Conservation (phyloP, 2,888 invertebrate species). For the Linyphia triangularis region DNA sequence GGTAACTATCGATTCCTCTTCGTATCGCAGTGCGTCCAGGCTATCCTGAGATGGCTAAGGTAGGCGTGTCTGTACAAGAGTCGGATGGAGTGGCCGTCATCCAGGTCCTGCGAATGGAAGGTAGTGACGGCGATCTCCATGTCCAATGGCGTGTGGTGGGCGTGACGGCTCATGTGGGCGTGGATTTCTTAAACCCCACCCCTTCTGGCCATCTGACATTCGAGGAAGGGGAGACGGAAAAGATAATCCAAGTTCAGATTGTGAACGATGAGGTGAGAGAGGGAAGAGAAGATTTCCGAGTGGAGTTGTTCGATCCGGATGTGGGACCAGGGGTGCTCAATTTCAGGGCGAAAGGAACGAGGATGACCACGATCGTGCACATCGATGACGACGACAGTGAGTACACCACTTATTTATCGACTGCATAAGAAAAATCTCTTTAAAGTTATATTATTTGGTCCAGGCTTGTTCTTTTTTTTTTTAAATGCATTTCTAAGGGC, state of each 20-base stretch:
- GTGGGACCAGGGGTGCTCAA: constrained; percentile 78
- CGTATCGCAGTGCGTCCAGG: constrained; percentile 46
- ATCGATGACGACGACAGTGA: constrained; percentile 83
- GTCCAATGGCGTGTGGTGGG: constrained; percentile 81
- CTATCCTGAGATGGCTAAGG: not conserved
- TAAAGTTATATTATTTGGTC: no score
- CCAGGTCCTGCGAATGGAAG: constrained; percentile 9
- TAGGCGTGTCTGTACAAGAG: not conserved
- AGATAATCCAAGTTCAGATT: constrained; percentile 78
- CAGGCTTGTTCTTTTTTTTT: no score
- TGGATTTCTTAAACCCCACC: constrained; percentile 81
- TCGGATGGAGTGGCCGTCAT: not conserved
- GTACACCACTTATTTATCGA: not conserved
- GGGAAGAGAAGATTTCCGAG: constrained; percentile 82
- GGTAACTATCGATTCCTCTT: not conserved
- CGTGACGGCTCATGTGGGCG: constrained; percentile 82
- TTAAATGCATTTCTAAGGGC: no score
- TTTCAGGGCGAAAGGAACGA: constrained; percentile 80
- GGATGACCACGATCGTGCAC: constrained; percentile 82
- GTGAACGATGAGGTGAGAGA: constrained; percentile 82
- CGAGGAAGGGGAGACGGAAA: constrained; percentile 81
- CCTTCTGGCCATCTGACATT: constrained; percentile 81
- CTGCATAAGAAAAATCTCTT: no score
- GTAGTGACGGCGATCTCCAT: constrained; percentile 21
- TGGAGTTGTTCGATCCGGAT: constrained; percentile 71